Evolutionary conservation across 2,888 invertebrate species (phyloP).

Genomic region (Clivina fossor): DNA sequence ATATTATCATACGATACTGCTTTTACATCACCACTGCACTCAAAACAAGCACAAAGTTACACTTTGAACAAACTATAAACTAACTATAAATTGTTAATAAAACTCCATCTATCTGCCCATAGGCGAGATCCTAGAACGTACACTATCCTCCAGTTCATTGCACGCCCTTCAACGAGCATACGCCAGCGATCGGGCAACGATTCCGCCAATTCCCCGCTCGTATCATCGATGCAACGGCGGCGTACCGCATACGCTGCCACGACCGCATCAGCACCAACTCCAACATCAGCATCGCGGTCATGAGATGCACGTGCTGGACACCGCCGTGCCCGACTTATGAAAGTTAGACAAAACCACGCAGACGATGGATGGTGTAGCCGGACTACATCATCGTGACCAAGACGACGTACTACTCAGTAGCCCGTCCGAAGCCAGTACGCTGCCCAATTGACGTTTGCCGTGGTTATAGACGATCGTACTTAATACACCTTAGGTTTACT

Average conservation of each 20-base stretch:
- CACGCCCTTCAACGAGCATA: conserved; percentile 58
- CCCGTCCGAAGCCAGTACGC: conserved; percentile 12
- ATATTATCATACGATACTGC: neutral
- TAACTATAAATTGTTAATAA: neutral
- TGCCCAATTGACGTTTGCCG: conserved; percentile 15
- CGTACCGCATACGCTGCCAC: conserved; percentile 35
- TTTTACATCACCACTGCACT: neutral
- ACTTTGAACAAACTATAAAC: neutral
- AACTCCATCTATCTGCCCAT: neutral
- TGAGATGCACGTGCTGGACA: conserved; percentile 50
- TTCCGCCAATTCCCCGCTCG: too few relatives aligned
- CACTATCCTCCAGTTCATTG: conserved; percentile 73
- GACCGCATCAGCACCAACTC: neutral
- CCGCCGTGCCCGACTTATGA: conserved; percentile 53
- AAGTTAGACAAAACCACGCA: conserved; percentile 54
- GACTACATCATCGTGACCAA: neutral
- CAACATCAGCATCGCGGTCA: conserved; percentile 35
- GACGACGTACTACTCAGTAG: neutral
- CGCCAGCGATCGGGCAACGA: conserved; percentile 39
- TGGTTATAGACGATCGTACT: neutral
- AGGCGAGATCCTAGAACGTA: conserved; percentile 71
- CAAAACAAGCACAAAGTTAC: too few relatives aligned
- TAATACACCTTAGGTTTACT: too few relatives aligned
- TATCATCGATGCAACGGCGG: conserved; percentile 50
- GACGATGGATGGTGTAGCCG: conserved; percentile 46